phyloP scores from a whole-genome alignment of 2,888 invertebrate species.

The Sinopyrophorus schimmeli region DNA sequence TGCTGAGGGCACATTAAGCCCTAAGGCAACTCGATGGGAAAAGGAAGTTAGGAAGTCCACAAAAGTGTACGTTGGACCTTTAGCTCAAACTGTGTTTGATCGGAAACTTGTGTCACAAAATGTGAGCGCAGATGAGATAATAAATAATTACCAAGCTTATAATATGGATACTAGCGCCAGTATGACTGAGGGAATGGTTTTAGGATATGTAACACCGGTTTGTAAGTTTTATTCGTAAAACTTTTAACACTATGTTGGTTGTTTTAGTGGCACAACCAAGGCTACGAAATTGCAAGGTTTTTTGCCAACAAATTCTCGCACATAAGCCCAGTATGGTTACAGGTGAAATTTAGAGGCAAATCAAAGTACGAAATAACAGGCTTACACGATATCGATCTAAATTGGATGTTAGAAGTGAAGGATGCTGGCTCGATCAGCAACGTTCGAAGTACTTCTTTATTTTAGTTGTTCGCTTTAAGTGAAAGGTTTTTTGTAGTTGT shows the following conservation, averaged over 20 bases:
- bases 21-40: conserved; percentile 44
- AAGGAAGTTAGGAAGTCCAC: conserved; percentile 36
- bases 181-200: conserved; percentile 72
- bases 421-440: conserved; percentile 59
- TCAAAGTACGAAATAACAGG: conserved; percentile 70
- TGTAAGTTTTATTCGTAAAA: conserved; percentile 42
- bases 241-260: not conserved
- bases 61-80: conserved; percentile 41
- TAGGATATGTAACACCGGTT: conserved; percentile 93
- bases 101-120: conserved; percentile 70
- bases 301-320: conserved; percentile 89
- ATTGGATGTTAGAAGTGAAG: conserved; percentile 77
- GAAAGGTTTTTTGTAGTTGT: conserved; percentile 77
- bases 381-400: conserved; percentile 81
- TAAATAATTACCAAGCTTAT: conserved; percentile 76
- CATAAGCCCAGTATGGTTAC: conserved; percentile 95
- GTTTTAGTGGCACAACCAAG: conserved; percentile 91
- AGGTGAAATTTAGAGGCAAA: conserved; percentile 68
- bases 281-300: conserved; percentile 88
- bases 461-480: not conserved
- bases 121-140: conserved; percentile 71
- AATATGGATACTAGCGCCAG: conserved; percentile 68
- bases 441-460: conserved; percentile 64
- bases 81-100: conserved; percentile 62
- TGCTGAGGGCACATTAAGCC: conserved; percentile 42